phyloP scores from a whole-genome alignment of 2,113 vertebrate genomes.

The Paratilapia polleni region DNA sequence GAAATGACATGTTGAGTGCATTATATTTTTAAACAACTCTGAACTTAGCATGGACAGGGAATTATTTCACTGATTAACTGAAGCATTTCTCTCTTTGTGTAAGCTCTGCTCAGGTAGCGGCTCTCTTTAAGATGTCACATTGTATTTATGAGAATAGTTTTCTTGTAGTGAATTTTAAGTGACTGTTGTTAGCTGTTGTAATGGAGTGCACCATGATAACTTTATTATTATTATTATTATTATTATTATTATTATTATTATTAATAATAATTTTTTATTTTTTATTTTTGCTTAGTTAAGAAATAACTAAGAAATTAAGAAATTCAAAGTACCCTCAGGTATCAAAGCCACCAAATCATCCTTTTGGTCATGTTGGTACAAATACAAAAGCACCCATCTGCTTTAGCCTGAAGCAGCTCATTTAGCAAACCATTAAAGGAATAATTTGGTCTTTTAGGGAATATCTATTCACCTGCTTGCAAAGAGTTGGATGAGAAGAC shows the following conservation, averaged over 20 bases:
- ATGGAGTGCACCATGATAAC: conserved; percentile 2
- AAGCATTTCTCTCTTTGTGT: conserved; percentile 67
- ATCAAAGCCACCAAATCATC: conserved; percentile 49
- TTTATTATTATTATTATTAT: not conserved
- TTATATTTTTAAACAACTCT: conserved; percentile 63
- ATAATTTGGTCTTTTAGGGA: not conserved
- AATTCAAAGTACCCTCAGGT: conserved; percentile 67
- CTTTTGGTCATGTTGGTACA: conserved; percentile 7
- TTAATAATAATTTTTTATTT: not conserved
- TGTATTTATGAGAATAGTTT: conserved; percentile 55
- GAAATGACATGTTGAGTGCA: conserved; percentile 55
- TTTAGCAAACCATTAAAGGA: not conserved
- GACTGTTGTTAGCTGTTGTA: conserved; percentile 41
- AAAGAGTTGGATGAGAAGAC: not conserved
- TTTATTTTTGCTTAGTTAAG: conserved; percentile 23
- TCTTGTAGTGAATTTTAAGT: conserved; percentile 54
- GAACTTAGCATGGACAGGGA: conserved; percentile 64
- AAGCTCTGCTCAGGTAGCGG: conserved; percentile 79
- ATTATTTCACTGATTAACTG: conserved; percentile 46
- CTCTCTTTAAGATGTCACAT: conserved; percentile 75
- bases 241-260: not conserved
- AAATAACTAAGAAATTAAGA: conserved; percentile 25
- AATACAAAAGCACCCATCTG: not conserved
- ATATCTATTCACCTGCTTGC: not conserved
- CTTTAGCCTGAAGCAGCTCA: not conserved